Conservation (phyloP, 64 coral and sea anemone species). For the Anthopleura sola region DNA sequence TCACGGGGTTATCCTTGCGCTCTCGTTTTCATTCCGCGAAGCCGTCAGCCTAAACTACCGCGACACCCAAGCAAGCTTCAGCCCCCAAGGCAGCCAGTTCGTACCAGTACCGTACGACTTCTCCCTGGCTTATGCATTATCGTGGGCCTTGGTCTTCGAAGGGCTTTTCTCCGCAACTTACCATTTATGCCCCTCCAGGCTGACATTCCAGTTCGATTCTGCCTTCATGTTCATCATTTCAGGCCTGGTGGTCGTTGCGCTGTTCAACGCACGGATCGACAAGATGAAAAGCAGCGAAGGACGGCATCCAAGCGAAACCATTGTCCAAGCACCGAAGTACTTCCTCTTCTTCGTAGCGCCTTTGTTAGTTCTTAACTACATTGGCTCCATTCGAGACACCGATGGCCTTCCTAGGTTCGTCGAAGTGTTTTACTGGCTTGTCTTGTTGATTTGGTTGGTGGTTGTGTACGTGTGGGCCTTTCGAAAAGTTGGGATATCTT, state of each 20-base stretch:
- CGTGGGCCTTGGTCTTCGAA: constrained; percentile 80
- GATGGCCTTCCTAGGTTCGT: constrained; percentile 49
- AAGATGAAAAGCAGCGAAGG: not conserved
- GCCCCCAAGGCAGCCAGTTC: not conserved
- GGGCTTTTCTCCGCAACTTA: constrained; percentile 87
- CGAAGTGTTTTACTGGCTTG: constrained; percentile 71
- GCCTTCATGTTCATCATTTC: constrained; percentile 96
- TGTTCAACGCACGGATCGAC: constrained; percentile 67
- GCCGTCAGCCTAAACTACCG: constrained; percentile 42
- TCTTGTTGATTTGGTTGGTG: constrained; percentile 53
- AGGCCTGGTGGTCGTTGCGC: constrained; percentile 63
- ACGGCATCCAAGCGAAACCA: constrained; percentile 50
- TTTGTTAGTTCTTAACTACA: constrained; percentile 71
- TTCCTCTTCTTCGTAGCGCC: constrained; percentile 92
- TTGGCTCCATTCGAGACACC: constrained; percentile 72
- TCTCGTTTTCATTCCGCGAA: constrained; percentile 73
- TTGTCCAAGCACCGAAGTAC: constrained; percentile 80
- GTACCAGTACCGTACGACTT: constrained; percentile 72
- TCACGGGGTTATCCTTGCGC: constrained; percentile 61
- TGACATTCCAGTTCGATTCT: constrained; percentile 94
- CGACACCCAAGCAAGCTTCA: not conserved
- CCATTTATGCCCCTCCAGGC: constrained; percentile 78
- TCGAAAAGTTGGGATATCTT: constrained; percentile 56
- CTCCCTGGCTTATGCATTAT: constrained; percentile 74
- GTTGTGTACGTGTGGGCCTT: constrained; percentile 71